Evolutionary conservation across 2,888 invertebrate genomes (phyloP).

Genomic region (Cephus runcator): DNA sequence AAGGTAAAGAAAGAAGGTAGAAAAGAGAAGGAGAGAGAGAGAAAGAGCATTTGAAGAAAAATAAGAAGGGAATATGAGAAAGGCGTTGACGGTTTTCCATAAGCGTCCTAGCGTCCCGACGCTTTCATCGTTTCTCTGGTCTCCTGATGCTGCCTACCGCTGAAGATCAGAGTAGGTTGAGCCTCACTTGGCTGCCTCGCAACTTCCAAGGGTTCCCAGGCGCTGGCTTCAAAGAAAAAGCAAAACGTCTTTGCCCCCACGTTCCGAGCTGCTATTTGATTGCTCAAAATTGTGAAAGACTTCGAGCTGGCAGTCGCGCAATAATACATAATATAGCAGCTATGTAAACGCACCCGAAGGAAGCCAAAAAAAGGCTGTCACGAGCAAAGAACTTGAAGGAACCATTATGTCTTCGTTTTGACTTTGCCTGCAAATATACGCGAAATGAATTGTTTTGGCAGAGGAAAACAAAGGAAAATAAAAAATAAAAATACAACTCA

Average conservation of each 20-base stretch:
- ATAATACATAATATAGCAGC: slow-evolving; percentile 37
- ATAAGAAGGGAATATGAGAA: not conserved
- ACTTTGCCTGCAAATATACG: not conserved
- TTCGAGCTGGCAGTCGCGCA: slow-evolving; percentile 25
- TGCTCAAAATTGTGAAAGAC: slow-evolving; percentile 43
- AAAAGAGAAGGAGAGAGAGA: not conserved
- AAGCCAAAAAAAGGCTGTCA: not conserved
- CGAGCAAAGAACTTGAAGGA: not conserved
- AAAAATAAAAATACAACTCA: not conserved
- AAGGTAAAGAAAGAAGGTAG: slow-evolving; percentile 2
- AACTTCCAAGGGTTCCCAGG: slow-evolving; percentile 38
- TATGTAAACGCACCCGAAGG: slow-evolving; percentile 32
- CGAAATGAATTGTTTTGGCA: not conserved
- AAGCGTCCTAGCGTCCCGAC: slow-evolving; percentile 9
- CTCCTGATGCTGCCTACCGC: not conserved
- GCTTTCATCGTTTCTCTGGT: slow-evolving; percentile 23
- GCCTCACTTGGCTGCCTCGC: slow-evolving; percentile 50
- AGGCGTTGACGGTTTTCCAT: not conserved
- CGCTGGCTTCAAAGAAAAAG: slow-evolving; percentile 56
- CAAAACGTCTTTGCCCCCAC: slow-evolving; percentile 35
- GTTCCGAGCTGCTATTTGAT: slow-evolving; percentile 50
- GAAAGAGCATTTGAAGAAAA: slow-evolving; percentile 4
- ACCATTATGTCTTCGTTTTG: not conserved
- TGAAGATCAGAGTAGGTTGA: slow-evolving; percentile 19
- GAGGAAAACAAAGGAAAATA: not conserved